Evolutionary conservation across 2,113 vertebrate genomes (phyloP).

Genomic region (Pseudopipra pipra): DNA sequence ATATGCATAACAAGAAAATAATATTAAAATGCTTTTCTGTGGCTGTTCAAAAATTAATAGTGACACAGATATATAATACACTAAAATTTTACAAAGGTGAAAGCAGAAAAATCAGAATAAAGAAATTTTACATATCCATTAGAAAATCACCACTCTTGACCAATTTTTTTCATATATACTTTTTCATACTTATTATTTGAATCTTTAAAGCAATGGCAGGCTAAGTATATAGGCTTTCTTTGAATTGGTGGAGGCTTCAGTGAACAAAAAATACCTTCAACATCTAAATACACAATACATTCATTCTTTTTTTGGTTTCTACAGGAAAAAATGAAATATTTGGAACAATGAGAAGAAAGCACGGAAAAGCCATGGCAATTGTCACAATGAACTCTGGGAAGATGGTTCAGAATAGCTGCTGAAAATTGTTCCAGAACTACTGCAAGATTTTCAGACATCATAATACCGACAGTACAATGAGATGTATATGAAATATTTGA

Average conservation of each 20-base stretch:
- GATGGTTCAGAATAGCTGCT: not conserved
- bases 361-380: not conserved
- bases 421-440: not conserved
- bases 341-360: not conserved
- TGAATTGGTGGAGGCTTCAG: fast-evolving
- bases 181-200: not conserved
- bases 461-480: not conserved
- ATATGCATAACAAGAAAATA: not conserved
- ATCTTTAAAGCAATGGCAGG: not conserved
- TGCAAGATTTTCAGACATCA: not conserved
- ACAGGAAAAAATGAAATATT: not conserved
- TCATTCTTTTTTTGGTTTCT: not conserved
- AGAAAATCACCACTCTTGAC: not conserved
- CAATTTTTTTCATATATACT: fast-evolving
- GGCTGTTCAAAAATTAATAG: not conserved
- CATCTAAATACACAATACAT: not conserved
- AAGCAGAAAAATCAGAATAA: not conserved
- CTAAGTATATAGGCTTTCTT: fast-evolving
- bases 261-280: not conserved
- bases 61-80: not conserved
- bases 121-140: not conserved
- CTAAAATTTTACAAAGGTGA: fast-evolving
- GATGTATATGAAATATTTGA: not conserved
- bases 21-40: not conserved
- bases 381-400: not conserved